A percentile compares a stretch with the other conserved stretches of the same genome.
These are phyloP conservation scores for Julus scandinavius DNA, from an alignment of 2,888 invertebrate genomes.

Conservation along the genomic window DNA sequence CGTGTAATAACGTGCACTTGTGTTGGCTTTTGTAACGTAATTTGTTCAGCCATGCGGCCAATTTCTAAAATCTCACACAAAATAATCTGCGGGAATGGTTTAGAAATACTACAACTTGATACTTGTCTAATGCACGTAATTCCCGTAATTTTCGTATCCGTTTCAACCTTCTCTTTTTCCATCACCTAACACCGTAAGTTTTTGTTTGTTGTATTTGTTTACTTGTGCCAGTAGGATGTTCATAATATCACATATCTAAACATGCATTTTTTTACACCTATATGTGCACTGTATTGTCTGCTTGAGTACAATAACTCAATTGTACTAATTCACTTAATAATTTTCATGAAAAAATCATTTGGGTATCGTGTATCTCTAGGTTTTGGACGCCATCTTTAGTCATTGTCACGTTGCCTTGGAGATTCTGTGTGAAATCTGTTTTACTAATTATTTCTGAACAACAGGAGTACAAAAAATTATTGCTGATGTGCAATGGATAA, in stretches of 20 bases:
- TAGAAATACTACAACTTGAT: constrained; percentile 16
- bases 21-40: background rate
- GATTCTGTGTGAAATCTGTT: too few relatives aligned
- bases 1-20: background rate
- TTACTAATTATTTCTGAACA: too few relatives aligned
- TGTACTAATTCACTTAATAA: too few relatives aligned
- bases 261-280: too few relatives aligned
- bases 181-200: background rate
- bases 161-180: background rate
- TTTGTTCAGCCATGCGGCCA: background rate
- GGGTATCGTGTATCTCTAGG: too few relatives aligned
- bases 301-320: too few relatives aligned
- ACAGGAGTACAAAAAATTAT: background rate
- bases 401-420: too few relatives aligned
- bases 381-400: too few relatives aligned
- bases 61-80: background rate
- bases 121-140: background rate
- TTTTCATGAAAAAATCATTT: too few relatives aligned
- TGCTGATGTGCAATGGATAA: background rate
- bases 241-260: background rate
- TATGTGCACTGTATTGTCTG: too few relatives aligned
- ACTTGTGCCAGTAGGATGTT: background rate
- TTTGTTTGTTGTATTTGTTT: too few relatives aligned
- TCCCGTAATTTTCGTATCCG: constrained; percentile 22
- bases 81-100: background rate